Conservation (phyloP, 2,113 vertebrate species). For the Halcyon malimbica region DNA sequence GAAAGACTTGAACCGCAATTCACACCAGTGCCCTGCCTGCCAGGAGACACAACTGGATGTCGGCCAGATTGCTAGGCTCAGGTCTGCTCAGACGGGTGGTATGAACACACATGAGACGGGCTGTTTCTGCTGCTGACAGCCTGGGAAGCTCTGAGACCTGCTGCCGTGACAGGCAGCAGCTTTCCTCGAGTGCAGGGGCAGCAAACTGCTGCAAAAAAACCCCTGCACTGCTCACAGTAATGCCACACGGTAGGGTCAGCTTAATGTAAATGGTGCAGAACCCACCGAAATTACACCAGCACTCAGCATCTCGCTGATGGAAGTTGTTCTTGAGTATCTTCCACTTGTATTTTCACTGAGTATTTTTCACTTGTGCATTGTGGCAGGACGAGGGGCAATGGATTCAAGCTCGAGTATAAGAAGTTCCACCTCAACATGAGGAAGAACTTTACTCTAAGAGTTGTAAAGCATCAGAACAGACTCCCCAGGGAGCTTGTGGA, state of each 20-base stretch:
- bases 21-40: not conserved
- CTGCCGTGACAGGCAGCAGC: not conserved
- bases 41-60: not conserved
- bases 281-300: not conserved
- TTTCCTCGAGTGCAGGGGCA: not conserved
- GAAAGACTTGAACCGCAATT: not conserved
- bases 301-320: not conserved
- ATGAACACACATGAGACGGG: accelerated
- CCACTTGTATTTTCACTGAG: too few species aligned
- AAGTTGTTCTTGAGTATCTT: not conserved
- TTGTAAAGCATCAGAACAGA: too few species aligned
- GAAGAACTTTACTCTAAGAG: too few species aligned
- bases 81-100: not conserved
- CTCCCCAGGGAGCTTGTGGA: too few species aligned
- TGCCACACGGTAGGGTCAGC: not conserved
- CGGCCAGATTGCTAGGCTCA: not conserved
- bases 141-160: not conserved
- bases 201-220: not conserved
- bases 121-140: not conserved
- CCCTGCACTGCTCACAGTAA: not conserved
- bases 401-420: too few species aligned
- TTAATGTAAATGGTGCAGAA: not conserved
- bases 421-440: too few species aligned
- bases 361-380: too few species aligned
- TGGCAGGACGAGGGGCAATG: too few species aligned